These are phyloP conservation scores for Mustelus asterias DNA, from an alignment of 2,113 vertebrate species.

Conservation along the genomic window DNA sequence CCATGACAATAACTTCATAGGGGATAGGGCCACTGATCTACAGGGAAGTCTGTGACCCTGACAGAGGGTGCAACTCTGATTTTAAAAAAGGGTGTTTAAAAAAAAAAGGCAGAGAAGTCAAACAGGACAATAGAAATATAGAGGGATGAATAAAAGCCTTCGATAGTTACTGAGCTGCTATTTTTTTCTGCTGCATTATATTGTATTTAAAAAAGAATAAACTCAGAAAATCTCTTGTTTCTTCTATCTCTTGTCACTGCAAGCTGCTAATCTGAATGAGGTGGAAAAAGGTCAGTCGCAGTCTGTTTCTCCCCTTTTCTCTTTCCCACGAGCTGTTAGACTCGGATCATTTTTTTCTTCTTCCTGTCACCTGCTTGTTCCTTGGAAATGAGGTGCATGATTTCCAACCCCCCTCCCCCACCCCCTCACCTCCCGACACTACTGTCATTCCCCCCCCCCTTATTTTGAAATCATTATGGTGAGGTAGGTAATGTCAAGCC, in stretches of 20 bases:
- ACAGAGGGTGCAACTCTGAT: not conserved
- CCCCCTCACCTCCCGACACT: not conserved
- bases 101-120: not conserved
- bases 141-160: not conserved
- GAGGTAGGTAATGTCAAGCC: not conserved
- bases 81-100: not conserved
- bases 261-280: slow-evolving; percentile 99
- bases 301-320: slow-evolving; percentile 56
- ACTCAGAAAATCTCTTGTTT: slow-evolving; percentile 72
- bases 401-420: not conserved
- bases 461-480: slow-evolving; percentile 19
- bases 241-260: slow-evolving; percentile 76
- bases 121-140: not conserved
- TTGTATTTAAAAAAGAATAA: slow-evolving; percentile 45
- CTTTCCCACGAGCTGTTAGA: slow-evolving; percentile 50
- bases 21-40: not conserved
- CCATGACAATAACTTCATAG: not conserved
- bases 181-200: slow-evolving; percentile 33
- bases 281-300: slow-evolving; percentile 99
- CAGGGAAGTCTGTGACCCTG: not conserved
- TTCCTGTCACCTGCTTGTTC: slow-evolving; percentile 30
- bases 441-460: not conserved
- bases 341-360: slow-evolving; percentile 36
- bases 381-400: slow-evolving; percentile 30
- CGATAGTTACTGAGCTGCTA: not conserved